These are phyloP conservation scores for Sympetrum striolatum DNA, from an alignment of 2,888 invertebrate genomes.

Conservation along the genomic window DNA sequence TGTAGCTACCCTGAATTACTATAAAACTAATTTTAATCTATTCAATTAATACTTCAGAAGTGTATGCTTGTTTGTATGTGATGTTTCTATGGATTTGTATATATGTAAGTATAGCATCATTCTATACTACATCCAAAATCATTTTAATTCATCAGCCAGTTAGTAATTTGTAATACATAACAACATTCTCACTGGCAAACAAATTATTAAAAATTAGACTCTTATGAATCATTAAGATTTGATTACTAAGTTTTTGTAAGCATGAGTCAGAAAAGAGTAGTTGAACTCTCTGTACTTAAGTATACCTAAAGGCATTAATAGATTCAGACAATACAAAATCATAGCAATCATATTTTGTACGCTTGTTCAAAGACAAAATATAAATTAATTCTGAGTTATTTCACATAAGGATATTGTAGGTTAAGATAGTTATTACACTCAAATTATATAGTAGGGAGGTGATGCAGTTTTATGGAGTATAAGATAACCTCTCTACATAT, in stretches of 20 bases:
- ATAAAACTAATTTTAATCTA: slow-evolving; percentile 20
- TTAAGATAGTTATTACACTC: not conserved
- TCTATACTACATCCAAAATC: not conserved
- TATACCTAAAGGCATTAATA: not conserved
- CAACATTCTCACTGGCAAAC: not conserved
- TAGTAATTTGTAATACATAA: not conserved
- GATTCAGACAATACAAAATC: not conserved
- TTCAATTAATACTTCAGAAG: slow-evolving; percentile 30
- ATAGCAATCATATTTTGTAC: no score
- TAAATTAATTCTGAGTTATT: no score
- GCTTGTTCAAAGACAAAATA: no score
- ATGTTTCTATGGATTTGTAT: not conserved
- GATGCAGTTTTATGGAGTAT: not conserved
- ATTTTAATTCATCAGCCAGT: not conserved
- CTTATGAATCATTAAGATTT: not conserved
- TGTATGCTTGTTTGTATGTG: slow-evolving; percentile 9
- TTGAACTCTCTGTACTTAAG: not conserved
- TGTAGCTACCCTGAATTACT: not conserved
- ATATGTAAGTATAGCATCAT: slow-evolving; percentile 15
- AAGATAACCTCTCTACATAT: not conserved
- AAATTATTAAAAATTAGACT: not conserved
- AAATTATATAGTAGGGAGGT: not conserved
- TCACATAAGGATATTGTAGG: no score
- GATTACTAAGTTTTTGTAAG: not conserved
- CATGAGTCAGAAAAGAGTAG: not conserved